phyloP scores from a whole-genome alignment of 2,797 vertebrate genomes.

The Neosalanx taihuensis region DNA sequence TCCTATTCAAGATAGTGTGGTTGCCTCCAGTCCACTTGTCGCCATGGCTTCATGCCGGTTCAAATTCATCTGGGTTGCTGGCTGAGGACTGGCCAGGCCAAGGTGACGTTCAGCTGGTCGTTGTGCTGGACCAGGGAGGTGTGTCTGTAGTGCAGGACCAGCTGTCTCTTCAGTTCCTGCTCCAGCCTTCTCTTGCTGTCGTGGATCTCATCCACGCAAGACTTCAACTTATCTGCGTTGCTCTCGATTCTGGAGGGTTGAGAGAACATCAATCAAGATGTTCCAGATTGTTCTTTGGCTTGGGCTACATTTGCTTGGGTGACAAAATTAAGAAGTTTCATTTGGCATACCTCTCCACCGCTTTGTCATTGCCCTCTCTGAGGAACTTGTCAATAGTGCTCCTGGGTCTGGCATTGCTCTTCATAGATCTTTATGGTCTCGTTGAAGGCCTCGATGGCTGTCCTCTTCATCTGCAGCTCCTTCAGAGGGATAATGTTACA shows the following conservation, averaged over 20 bases:
- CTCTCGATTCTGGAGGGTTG: conserved; percentile 76
- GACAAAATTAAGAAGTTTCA: no score
- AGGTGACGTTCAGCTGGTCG: conserved; percentile 88
- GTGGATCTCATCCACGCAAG: conserved; percentile 85
- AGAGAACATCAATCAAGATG: neutral
- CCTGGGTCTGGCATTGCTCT: conserved; percentile 89
- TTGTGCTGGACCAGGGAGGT: conserved; percentile 93
- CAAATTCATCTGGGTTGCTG: conserved; percentile 66
- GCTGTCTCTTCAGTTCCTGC: conserved; percentile 85
- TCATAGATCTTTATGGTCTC: conserved; percentile 95
- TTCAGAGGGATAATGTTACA: conserved; percentile 39
- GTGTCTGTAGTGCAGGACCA: conserved; percentile 90
- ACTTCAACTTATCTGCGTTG: conserved; percentile 85
- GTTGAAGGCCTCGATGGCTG: conserved; percentile 88
- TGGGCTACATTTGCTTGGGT: neutral
- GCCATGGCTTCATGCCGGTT: conserved; percentile 37
- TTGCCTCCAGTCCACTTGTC: neutral
- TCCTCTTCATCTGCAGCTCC: conserved; percentile 91
- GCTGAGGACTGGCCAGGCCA: conserved; percentile 84
- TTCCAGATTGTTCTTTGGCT: no score
- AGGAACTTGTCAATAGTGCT: conserved; percentile 89
- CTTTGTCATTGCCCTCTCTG: conserved; percentile 81
- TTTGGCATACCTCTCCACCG: conserved; percentile 79
- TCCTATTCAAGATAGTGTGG: neutral
- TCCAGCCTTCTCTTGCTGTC: conserved; percentile 89